These are phyloP conservation scores for Tauraco hartlaubi DNA, from an alignment of 2,797 vertebrate genomes.

Conservation along the genomic window DNA sequence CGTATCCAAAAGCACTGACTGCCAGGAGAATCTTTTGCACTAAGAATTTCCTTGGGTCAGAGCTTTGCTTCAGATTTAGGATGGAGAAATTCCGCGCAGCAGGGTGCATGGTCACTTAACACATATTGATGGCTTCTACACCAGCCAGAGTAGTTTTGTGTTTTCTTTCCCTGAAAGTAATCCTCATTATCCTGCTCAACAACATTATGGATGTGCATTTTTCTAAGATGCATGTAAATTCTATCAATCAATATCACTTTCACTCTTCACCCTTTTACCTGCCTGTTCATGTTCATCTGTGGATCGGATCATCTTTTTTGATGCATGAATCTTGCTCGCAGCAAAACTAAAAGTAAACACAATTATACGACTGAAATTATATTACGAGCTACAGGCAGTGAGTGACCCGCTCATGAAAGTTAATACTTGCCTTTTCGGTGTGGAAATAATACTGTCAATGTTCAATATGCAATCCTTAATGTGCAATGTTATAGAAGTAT, in stretches of 20 bases:
- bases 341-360: background rate
- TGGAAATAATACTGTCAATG: background rate
- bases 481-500: background rate
- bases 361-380: background rate
- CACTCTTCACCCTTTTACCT: background rate
- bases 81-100: background rate
- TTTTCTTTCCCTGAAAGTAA: background rate
- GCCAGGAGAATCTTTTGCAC: background rate
- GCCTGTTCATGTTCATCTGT: background rate
- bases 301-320: background rate
- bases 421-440: background rate
- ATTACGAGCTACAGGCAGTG: background rate
- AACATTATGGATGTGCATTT: background rate
- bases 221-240: background rate
- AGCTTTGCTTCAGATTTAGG: background rate
- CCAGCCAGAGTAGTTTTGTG: background rate
- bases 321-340: background rate
- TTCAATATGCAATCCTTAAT: background rate
- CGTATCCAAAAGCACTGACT: background rate
- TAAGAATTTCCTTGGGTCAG: background rate
- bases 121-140: background rate
- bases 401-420: background rate
- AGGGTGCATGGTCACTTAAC: background rate
- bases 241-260: background rate
- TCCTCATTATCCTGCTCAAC: background rate